Evolutionary conservation across 2,888 invertebrate genomes (phyloP), one percentile per base, ranked within the genome.

Genomic region (Rhaphigaster nebulosa): DNA sequence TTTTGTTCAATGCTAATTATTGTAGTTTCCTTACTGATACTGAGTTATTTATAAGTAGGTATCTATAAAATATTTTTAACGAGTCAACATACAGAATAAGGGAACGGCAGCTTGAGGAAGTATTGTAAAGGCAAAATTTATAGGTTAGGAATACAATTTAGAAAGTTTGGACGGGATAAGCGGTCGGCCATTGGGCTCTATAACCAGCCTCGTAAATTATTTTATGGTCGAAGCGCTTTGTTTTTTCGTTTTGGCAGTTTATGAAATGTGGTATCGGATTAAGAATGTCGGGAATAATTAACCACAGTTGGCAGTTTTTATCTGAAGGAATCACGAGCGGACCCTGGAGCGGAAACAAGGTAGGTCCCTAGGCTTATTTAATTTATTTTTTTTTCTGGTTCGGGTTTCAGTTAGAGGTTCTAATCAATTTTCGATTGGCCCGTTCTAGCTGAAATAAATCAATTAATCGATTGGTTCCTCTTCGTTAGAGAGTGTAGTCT

Each of bases 211-310:
- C 60, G n/a, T 65, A 65, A 65, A 65, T 65, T 29, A 65, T 65
- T 65, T 65, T 65, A 65, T 65, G n/a, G 13, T 65, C 60, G 12
- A 65, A 65, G 29, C 60, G 60, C 60, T 65, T 65, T 65, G 60
- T 65, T 65, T n/a, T 65, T 65, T 65, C 60, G 29, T 65, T 65
- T 29, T 65, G 29, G n/a, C 60, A 29, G 13, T 65, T 65, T 65
- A 65, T 65, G 60, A 65, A 65, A 65, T 65, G 60, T 65, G n/a
- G 60, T 15, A n/a, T 65, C n/a, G n/a, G n/a, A n/a, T 65, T 65
- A n/a, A 29, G 13, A 29, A 65, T 65, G 60, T 65, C 60, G 12
- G 60, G 29, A 29, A 65, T 65, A 65, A 65, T 65, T 65, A 65
- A 29, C 60, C n/a, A 3, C 12, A n/a, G 12, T 65, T 29, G 60